Percentiles rank a stretch among this genome's conserved stretches.
phyloP scores from a whole-genome alignment of 2,797 vertebrate genomes.

The Argentina silus region DNA sequence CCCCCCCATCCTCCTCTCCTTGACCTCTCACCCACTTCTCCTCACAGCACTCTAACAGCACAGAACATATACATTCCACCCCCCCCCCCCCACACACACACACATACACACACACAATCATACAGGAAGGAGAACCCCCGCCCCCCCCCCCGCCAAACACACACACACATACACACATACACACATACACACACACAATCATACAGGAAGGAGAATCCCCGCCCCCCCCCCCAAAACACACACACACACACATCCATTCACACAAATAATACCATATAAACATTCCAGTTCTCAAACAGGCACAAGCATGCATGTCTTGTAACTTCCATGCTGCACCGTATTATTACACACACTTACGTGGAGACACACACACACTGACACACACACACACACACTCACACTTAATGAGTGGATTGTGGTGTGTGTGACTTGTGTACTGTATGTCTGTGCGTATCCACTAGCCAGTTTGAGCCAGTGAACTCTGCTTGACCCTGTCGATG shows the following conservation, averaged over 20 bases:
- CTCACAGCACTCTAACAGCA: conserved; percentile 16
- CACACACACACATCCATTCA: background rate
- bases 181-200: conserved; percentile 16
- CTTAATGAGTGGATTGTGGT: background rate
- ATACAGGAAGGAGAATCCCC: background rate
- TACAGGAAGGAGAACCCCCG: background rate
- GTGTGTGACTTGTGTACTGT: background rate
- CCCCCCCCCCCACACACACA: background rate
- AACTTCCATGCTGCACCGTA: background rate
- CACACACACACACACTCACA: background rate
- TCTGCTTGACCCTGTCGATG: conserved; percentile 2
- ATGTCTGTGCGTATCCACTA: background rate
- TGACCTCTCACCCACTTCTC: conserved; percentile 18
- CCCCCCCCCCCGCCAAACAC: too few species aligned
- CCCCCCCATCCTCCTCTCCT: background rate
- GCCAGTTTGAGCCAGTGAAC: background rate
- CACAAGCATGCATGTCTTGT: background rate
- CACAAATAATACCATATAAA: background rate
- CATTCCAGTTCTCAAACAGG: background rate
- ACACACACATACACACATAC: too few species aligned
- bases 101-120: conserved; percentile 14
- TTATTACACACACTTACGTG: background rate
- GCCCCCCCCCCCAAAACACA: too few species aligned
- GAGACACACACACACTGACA: background rate
- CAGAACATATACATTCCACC: conserved; percentile 18